Conservation (phyloP, 2,113 vertebrate genomes). For the Pollimyrus isidori region DNA sequence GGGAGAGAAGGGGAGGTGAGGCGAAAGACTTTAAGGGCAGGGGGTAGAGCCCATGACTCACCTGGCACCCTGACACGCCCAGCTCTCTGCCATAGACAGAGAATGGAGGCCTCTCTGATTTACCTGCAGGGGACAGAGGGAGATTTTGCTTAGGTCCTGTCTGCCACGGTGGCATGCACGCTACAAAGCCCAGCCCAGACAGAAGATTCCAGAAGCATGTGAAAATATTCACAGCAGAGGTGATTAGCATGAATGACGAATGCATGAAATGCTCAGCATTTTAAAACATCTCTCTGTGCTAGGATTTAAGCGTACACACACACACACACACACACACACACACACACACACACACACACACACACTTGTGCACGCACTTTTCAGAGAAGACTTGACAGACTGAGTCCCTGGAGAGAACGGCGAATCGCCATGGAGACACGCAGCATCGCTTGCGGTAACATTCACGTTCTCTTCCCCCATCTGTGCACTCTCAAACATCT, state of each 20-base stretch:
- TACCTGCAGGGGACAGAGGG: conserved; percentile 60
- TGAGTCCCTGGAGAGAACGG: not conserved
- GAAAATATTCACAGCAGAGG: not conserved
- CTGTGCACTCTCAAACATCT: not conserved
- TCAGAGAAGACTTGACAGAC: conserved; percentile 1
- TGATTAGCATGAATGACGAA: not conserved
- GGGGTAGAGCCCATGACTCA: conserved; percentile 52
- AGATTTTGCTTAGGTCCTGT: not conserved
- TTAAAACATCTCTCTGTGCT: not conserved
- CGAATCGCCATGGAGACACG: not conserved
- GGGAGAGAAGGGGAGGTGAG: not conserved
- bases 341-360: not conserved
- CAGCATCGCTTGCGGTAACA: not conserved
- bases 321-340: not conserved
- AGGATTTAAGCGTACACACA: not conserved
- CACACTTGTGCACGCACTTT: not conserved
- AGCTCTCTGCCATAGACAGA: conserved; percentile 76
- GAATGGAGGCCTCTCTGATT: conserved; percentile 82
- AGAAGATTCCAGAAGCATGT: not conserved
- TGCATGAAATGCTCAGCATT: not conserved
- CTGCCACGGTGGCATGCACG: not conserved
- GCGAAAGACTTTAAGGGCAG: not conserved
- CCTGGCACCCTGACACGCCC: conserved; percentile 79
- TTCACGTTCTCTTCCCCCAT: conserved; percentile 13
- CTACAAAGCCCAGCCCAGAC: not conserved